Base-by-base conservation (phyloP, 2,113 vertebrate genomes). In the Choloepus hoffmanni region DNA sequence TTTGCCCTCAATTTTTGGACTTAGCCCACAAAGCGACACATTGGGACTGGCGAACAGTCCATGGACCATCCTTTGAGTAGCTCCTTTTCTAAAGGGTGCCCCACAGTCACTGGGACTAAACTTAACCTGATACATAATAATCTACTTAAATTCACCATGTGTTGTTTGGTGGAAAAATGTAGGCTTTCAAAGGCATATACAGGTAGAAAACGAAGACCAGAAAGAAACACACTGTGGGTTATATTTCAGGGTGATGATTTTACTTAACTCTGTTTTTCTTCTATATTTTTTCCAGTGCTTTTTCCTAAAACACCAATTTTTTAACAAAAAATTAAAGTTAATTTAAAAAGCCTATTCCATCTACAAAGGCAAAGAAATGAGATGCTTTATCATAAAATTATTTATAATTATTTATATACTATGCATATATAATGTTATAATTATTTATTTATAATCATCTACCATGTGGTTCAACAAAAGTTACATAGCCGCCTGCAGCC, bases 261-360 rank as follows among this genome's bases (percentile, higher is more conserved):
- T 48, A 67, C 40, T 30, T 30, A 28, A 45, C 4, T 4, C n/a
- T 76, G 48, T 50, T 24, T 6, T 36, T 65, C 23, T 62, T 23
- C 8, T 1, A 33, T 2, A 53, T 50, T 74, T 43, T 81, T 67
- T 48, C 1, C 26, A 83, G 14, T 1, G 58, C 72, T 63, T 62
- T 3, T 18, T 55, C 24, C 50, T 45, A 55, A 62, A 89, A 74
- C 19, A 79, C 26, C 36, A 11, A 26, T 16, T 50, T 90, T 89
- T 89, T 74, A 82, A 81, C 10, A 85, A 53, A 77, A 58, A 21
- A 60, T 45, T 15, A 62, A 84, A 84, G 28, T 76, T 82, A 74
- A 82, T 79, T 96, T 70, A 72, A 76, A 89, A 89, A 92, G 77
- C 77, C 10, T 67, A 67, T 43, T 50, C 43, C 58, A 48, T 30